Evolutionary conservation across 2,113 vertebrate genomes (phyloP), one percentile per base, ranked within the genome.

Genomic region (Pongo abelii): DNA sequence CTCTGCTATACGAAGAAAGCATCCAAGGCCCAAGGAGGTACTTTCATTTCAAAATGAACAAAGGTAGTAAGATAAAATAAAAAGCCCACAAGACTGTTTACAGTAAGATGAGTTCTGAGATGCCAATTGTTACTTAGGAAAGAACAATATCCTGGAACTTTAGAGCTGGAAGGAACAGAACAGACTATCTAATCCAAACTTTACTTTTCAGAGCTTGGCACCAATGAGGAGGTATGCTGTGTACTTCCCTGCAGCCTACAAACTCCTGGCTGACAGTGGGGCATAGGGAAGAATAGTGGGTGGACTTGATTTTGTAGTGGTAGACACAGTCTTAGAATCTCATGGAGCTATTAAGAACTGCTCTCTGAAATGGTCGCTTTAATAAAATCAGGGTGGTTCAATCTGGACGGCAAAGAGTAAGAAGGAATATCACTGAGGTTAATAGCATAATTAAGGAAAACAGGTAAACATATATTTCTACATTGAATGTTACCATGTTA

Each of bases 381-480:
- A 92, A 84, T 92, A 40, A 96, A 57, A 94, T 55, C 35, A 77
- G 25, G 30, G 50, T 32, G 18, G 9, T 80, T 88, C 59, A 30
- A 27, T 55, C 17, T 61, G 50, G 25, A 88, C 20, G 92, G 38
- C 70, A 96, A 84, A 83, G 17, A 46, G 38, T 84, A 69, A 50
- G 46, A 80, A 89, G 30, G 55, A 25, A 61, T 46, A 83, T 90
- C 79, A 61, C 20, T 57, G 8, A 96, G 27, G n/a, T 59, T 96
- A 92, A 74, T 52, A 59, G 27, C 11, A 57, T 57, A 69, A 85
- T 88, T 93, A 97, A 85, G 75, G 25, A 78, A 95, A 97, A 95
- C 2, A 38, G 38, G 5, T 81, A 72, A 89, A 84, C 9, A 74
- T 69, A 55, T 83, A 91, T 89, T 70, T 97, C 86, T 57, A 89